Percentiles rank a stretch among this genome's conserved stretches.
These are phyloP conservation scores for Polydrusus pterygomalis DNA, from an alignment of 2,888 invertebrate genomes.

Conservation along the genomic window DNA sequence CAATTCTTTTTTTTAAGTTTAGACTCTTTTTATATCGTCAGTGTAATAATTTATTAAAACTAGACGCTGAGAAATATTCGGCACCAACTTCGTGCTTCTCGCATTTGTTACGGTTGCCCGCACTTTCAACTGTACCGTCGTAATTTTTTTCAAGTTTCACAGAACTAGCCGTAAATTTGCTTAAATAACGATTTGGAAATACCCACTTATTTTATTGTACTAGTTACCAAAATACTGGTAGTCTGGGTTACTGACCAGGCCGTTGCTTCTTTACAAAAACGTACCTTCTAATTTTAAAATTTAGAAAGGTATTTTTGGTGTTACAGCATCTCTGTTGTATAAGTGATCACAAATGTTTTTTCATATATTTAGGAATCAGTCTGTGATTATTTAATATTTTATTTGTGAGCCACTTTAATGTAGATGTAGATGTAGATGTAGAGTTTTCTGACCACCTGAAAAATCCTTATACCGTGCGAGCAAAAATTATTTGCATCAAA, in stretches of 20 bases:
- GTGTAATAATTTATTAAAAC: neutral
- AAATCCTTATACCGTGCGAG: too few relatives aligned
- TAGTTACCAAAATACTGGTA: constrained; percentile 6
- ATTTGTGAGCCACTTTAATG: too few relatives aligned
- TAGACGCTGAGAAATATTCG: neutral
- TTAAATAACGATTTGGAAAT: constrained; percentile 15
- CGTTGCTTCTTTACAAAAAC: neutral
- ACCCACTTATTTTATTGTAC: constrained; percentile 17
- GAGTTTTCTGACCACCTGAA: too few relatives aligned
- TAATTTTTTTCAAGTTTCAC: constrained; percentile 6
- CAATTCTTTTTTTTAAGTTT: too few relatives aligned
- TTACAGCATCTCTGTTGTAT: neutral
- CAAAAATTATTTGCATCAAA: too few relatives aligned
- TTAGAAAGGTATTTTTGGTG: neutral
- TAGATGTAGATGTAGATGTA: too few relatives aligned
- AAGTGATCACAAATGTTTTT: too few relatives aligned
- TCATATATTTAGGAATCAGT: too few relatives aligned
- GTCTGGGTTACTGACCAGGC: constrained; percentile 7
- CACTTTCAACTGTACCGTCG: neutral
- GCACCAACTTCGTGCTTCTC: constrained; percentile 3
- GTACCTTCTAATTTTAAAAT: neutral
- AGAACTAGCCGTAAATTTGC: constrained; percentile 10
- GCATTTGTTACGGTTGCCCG: constrained; percentile 9
- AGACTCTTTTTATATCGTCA: neutral
- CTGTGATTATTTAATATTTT: too few relatives aligned